Percentiles rank a stretch among this genome's conserved stretches.
Conservation (phyloP, 2,113 vertebrate genomes). For the Empidonax traillii region DNA sequence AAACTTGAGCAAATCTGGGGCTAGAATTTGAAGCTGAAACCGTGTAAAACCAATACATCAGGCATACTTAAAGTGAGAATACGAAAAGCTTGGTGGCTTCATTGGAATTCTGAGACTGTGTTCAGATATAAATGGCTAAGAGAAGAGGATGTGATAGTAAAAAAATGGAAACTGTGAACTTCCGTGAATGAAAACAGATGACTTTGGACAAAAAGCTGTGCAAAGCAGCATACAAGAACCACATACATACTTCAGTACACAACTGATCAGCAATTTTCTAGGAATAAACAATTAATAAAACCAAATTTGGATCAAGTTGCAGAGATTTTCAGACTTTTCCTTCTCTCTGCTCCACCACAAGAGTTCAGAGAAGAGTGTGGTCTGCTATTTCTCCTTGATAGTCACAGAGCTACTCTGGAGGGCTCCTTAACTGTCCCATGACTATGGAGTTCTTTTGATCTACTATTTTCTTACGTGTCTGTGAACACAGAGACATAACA, state of each 20-base stretch:
- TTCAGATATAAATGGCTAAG: not conserved
- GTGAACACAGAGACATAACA: constrained; percentile 85
- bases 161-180: not conserved
- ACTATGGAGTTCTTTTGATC: not conserved
- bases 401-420: not conserved
- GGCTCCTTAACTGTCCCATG: not conserved
- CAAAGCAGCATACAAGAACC: not conserved
- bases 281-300: not conserved
- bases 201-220: not conserved
- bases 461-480: constrained; percentile 65
- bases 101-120: not conserved
- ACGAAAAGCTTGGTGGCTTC: not conserved
- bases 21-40: not conserved
- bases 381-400: not conserved
- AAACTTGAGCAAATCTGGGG: not conserved
- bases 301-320: not conserved
- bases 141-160: not conserved
- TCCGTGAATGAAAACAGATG: not conserved
- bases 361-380: not conserved
- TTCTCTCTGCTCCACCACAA: not conserved
- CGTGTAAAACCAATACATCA: not conserved
- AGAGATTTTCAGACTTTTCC: not conserved
- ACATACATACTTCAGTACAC: not conserved
- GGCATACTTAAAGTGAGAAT: not conserved
- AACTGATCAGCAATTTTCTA: not conserved